Evolutionary conservation across 1,140 invertebrate species (phyloP).

Genomic region (Heliconius eleuchia): DNA sequence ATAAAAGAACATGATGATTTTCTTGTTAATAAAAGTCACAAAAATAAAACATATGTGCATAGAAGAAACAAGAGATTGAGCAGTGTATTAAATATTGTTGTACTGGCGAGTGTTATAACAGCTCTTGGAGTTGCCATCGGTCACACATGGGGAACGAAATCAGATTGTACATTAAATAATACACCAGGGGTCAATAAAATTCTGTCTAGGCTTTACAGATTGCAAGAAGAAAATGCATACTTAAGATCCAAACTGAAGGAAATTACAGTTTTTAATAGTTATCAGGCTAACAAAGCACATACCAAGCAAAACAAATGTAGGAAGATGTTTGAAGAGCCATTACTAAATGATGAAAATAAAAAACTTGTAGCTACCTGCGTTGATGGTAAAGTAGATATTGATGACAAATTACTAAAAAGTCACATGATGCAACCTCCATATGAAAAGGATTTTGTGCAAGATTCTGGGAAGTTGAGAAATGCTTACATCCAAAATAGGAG

Average conservation of each 20-base stretch:
- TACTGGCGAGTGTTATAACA: slow-evolving; percentile 75
- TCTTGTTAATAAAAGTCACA: slow-evolving; percentile 56
- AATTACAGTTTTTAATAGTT: slow-evolving; percentile 53
- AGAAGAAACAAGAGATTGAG: slow-evolving; percentile 76
- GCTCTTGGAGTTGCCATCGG: slow-evolving; percentile 76
- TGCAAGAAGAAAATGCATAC: slow-evolving; percentile 78
- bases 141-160: slow-evolving; percentile 77
- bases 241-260: slow-evolving; percentile 73
- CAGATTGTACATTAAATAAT: slow-evolving; percentile 67
- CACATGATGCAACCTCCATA: slow-evolving; percentile 40
- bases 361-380: slow-evolving; percentile 63
- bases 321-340: slow-evolving; percentile 71
- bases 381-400: slow-evolving; percentile 51
- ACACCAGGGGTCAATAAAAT: slow-evolving; percentile 74
- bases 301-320: slow-evolving; percentile 61
- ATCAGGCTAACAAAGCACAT: slow-evolving; percentile 53
- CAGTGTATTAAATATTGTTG: slow-evolving; percentile 73
- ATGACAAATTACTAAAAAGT: slow-evolving; percentile 43
- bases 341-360: slow-evolving; percentile 58
- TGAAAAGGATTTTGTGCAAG: slow-evolving; percentile 60
- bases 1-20: slow-evolving; percentile 53
- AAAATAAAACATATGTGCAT: slow-evolving; percentile 77
- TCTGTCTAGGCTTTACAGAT: slow-evolving; percentile 75
- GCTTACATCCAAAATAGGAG: slow-evolving; percentile 68
- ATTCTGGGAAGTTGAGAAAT: slow-evolving; percentile 52